Percentiles rank a stretch among this genome's conserved stretches.
Evolutionary conservation across 1,140 invertebrate genomes (phyloP).

Genomic region (Dendroctonus valens): DNA sequence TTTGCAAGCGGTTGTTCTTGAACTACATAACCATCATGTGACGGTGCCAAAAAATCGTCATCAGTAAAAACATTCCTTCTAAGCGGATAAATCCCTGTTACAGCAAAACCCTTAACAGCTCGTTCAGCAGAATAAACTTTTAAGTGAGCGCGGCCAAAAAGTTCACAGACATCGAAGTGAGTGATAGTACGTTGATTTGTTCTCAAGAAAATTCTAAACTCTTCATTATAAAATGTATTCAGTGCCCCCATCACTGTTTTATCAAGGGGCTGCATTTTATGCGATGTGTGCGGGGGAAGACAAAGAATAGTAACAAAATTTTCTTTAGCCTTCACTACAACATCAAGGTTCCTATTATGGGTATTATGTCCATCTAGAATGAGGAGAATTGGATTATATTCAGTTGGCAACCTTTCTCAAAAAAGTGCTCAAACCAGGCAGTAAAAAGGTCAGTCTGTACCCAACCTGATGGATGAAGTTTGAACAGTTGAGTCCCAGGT

Average conservation of each 20-base stretch:
- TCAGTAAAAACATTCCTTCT: constrained; percentile 27
- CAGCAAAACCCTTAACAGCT: constrained; percentile 37
- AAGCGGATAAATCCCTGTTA: constrained; percentile 27
- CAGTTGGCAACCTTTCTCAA: constrained; percentile 31
- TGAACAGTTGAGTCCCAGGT: constrained; percentile 40
- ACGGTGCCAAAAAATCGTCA: constrained; percentile 31
- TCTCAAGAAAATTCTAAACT: constrained; percentile 31
- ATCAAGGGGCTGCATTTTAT: constrained; percentile 49
- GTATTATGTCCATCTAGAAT: constrained; percentile 42
- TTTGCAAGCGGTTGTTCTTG: too few species aligned
- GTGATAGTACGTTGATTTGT: constrained; percentile 19
- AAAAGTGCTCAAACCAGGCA: constrained; percentile 41
- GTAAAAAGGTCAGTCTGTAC: constrained; percentile 38
- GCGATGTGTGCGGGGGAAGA: constrained; percentile 45
- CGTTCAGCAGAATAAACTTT: constrained; percentile 21
- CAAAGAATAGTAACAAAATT: constrained; percentile 42
- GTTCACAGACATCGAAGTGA: constrained; percentile 18
- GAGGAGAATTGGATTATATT: constrained; percentile 35
- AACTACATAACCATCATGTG: too few species aligned
- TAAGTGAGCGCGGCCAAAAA: constrained; percentile 27
- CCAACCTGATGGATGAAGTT: constrained; percentile 46
- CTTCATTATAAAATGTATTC: too few species aligned
- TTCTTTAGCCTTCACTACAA: constrained; percentile 37
- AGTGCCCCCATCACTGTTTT: too few species aligned
- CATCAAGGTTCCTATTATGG: constrained; percentile 40